phyloP scores from a whole-genome alignment of 2,888 invertebrate species.

The Congeria kusceri region DNA sequence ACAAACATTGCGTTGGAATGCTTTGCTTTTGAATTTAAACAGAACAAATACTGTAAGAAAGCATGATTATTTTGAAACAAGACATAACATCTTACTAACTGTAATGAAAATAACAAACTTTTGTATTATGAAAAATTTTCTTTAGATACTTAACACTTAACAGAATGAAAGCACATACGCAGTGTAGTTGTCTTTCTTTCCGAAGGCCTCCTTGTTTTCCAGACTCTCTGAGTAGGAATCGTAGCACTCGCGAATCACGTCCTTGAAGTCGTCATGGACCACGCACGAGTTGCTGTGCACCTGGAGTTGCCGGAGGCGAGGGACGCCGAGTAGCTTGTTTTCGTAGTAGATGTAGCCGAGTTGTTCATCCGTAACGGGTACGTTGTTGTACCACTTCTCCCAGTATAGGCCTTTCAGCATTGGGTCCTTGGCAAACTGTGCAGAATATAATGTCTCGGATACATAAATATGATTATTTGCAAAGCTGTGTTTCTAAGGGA shows the following conservation, averaged over 20 bases:
- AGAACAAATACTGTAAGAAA: too few relatives aligned
- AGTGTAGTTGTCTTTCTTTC: constrained; percentile 75
- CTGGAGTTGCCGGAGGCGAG: constrained; percentile 82
- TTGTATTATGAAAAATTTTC: too few relatives aligned
- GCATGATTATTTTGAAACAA: too few relatives aligned
- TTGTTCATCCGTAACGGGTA: constrained; percentile 78
- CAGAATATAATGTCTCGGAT: too few relatives aligned
- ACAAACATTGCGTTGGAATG: too few relatives aligned
- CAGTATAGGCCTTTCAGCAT: constrained; percentile 88
- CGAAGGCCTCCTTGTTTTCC: constrained; percentile 87
- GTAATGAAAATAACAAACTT: too few relatives aligned
- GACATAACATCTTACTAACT: too few relatives aligned
- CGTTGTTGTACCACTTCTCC: constrained; percentile 87
- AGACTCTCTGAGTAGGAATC: constrained; percentile 86
- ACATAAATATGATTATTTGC: too few relatives aligned
- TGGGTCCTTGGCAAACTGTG: constrained; percentile 86
- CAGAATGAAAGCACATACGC: constrained; percentile 63
- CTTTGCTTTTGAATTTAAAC: too few relatives aligned
- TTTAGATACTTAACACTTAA: too few relatives aligned
- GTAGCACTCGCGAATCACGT: constrained; percentile 89
- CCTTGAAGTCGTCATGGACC: constrained; percentile 88
- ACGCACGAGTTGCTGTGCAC: constrained; percentile 87
- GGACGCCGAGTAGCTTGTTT: constrained; percentile 85
- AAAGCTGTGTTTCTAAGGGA: too few relatives aligned
- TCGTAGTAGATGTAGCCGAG: constrained; percentile 85